phyloP scores from a whole-genome alignment of 2,888 invertebrate genomes.

The Andrena bicolor region DNA sequence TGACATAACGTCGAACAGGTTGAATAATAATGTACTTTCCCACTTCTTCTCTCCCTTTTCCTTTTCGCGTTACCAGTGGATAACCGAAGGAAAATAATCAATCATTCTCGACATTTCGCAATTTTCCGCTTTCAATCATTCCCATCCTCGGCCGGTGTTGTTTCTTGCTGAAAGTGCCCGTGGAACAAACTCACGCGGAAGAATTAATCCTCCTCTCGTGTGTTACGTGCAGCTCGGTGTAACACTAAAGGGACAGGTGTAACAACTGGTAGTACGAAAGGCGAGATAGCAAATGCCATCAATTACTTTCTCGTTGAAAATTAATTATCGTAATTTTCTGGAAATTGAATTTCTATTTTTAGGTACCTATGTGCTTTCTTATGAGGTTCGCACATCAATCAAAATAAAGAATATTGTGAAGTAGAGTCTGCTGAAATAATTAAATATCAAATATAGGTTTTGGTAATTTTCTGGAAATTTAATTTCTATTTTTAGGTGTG shows the following conservation, averaged over 20 bases:
- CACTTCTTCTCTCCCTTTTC: background rate
- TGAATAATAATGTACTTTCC: constrained; percentile 49
- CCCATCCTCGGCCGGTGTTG: constrained; percentile 10
- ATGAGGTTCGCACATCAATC: too few species aligned
- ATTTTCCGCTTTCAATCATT: constrained; percentile 66
- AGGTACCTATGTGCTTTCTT: background rate
- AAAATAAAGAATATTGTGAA: too few species aligned
- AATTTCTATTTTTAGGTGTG: too few species aligned
- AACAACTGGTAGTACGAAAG: background rate
- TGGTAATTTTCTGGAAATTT: too few species aligned
- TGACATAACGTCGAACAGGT: constrained; percentile 27
- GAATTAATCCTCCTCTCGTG: constrained; percentile 43
- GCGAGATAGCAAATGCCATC: constrained; percentile 6
- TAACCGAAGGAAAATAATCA: constrained; percentile 68
- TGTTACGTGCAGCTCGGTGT: constrained; percentile 8
- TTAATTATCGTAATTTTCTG: constrained; percentile 12
- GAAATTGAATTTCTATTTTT: constrained; percentile 3
- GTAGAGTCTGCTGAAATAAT: too few species aligned
- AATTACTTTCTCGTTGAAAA: constrained; percentile 1
- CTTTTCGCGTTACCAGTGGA: constrained; percentile 13
- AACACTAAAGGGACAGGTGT: constrained; percentile 1
- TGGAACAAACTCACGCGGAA: constrained; percentile 49
- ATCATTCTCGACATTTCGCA: constrained; percentile 68
- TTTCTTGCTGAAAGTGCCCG: constrained; percentile 36
- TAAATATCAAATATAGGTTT: too few species aligned